phyloP scores from a whole-genome alignment of 2,888 invertebrate genomes.

The Atrina japonica region DNA sequence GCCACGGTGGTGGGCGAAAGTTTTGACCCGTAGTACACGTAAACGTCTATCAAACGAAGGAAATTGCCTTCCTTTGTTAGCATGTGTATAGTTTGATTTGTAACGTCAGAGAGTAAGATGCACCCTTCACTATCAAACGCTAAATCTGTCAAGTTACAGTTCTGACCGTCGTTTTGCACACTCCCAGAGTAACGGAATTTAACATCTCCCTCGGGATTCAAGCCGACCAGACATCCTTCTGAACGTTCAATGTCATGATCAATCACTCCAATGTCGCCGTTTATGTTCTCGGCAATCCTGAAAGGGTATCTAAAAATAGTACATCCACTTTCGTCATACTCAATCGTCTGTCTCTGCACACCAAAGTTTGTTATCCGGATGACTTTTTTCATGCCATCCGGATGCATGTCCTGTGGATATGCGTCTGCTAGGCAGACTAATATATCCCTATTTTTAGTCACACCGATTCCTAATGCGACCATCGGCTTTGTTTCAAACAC shows the following conservation, averaged over 20 bases:
- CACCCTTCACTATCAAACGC: conserved; percentile 19
- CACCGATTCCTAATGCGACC: conserved; percentile 12
- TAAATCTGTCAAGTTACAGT: conserved; percentile 21
- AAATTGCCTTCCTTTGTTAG: conserved; percentile 12
- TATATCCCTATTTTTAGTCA: conserved; percentile 17
- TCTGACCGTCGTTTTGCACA: neutral
- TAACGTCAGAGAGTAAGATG: conserved; percentile 15
- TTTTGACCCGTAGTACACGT: conserved; percentile 9
- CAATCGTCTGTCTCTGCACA: conserved; percentile 8
- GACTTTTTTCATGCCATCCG: conserved; percentile 8
- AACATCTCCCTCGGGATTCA: conserved; percentile 8
- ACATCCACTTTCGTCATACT: conserved; percentile 7
- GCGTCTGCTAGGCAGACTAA: conserved; percentile 20
- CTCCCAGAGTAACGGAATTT: conserved; percentile 15
- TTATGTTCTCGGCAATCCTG: conserved; percentile 24
- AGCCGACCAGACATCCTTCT: conserved; percentile 11
- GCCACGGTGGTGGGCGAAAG: conserved; percentile 18
- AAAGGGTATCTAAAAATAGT: conserved; percentile 17
- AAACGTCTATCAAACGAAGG: conserved; percentile 11
- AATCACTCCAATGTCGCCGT: conserved; percentile 27
- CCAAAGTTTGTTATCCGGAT: conserved; percentile 20
- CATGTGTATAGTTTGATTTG: conserved; percentile 17
- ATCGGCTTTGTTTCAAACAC: conserved; percentile 13
- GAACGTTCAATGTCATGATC: conserved; percentile 17
- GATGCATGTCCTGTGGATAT: conserved; percentile 16